Conservation (phyloP, 1,140 invertebrate genomes). For the Pseudomyrmex flavicornis region DNA sequence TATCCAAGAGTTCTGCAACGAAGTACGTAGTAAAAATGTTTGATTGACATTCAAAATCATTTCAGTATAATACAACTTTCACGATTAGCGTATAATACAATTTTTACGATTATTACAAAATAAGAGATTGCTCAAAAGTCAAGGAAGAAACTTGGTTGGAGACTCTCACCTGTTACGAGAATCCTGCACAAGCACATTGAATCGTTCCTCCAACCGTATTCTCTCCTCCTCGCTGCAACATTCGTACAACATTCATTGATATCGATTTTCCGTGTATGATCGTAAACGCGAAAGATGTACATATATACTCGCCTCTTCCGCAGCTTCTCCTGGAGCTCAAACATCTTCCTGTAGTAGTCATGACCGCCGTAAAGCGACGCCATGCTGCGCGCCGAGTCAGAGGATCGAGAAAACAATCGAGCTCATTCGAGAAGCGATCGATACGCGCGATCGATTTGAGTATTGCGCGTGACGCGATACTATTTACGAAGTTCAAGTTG, state of each 20-base stretch:
- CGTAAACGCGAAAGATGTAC: background rate
- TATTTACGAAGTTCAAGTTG: background rate
- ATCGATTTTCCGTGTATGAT: background rate
- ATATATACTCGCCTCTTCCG: slow-evolving; percentile 78
- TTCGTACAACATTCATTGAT: slow-evolving; percentile 8
- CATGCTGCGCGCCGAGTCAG: slow-evolving; percentile 66
- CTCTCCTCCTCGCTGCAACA: slow-evolving; percentile 81
- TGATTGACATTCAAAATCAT: background rate
- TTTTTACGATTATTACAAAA: background rate
- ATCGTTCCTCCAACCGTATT: slow-evolving; percentile 81
- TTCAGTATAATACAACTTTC: background rate
- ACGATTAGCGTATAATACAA: background rate
- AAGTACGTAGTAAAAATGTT: no score
- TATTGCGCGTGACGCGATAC: no score
- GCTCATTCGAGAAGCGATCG: slow-evolving; percentile 25
- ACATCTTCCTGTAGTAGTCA: slow-evolving; percentile 80
- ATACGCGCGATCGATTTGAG: slow-evolving; percentile 45
- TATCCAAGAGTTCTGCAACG: no score
- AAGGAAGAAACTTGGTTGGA: background rate
- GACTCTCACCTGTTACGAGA: slow-evolving; percentile 78
- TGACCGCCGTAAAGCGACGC: slow-evolving; percentile 73
- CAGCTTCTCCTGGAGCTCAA: slow-evolving; percentile 80
- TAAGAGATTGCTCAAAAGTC: background rate
- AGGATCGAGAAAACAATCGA: background rate
- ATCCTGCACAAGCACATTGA: slow-evolving; percentile 79